Conservation (phyloP, 2,797 vertebrate species). For the Limosa lapponica region DNA sequence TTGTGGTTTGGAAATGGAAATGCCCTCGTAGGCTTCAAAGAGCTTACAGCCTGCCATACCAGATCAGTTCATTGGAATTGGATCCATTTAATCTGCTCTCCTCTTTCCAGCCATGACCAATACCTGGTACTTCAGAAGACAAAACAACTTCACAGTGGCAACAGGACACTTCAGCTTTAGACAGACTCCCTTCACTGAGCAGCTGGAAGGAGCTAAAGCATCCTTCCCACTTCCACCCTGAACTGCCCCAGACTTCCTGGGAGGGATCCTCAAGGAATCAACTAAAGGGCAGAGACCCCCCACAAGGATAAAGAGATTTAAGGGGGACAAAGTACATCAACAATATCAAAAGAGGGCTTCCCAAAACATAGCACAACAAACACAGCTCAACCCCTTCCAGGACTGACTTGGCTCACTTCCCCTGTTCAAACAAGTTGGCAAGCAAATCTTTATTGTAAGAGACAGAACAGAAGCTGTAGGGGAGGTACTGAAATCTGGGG, state of each 20-base stretch:
- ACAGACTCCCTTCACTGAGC: not conserved
- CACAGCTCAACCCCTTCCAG: constrained; percentile 56
- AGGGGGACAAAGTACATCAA: constrained; percentile 28
- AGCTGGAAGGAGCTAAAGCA: not conserved
- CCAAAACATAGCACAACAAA: constrained; percentile 48
- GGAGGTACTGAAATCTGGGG: constrained; percentile 64
- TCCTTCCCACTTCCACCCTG: not conserved
- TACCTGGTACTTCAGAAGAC: constrained; percentile 41
- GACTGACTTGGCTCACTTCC: constrained; percentile 54
- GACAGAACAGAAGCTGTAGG: constrained; percentile 69
- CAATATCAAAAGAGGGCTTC: constrained; percentile 42
- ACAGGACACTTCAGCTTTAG: not conserved
- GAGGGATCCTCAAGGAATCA: constrained; percentile 9
- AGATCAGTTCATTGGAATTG: constrained; percentile 52
- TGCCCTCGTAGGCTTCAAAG: constrained; percentile 66
- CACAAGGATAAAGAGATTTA: constrained; percentile 12
- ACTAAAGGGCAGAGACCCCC: not conserved
- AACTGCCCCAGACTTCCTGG: not conserved
- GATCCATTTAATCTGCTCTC: constrained; percentile 46
- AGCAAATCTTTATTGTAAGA: constrained; percentile 66
- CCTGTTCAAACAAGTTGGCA: constrained; percentile 61
- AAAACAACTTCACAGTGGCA: not conserved
- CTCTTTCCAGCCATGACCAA: constrained; percentile 24
- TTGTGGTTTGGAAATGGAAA: constrained; percentile 77
- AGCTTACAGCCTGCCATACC: constrained; percentile 57